Evolutionary conservation across 2,113 vertebrate species (phyloP).

Genomic region (Trematomus loennbergii): DNA sequence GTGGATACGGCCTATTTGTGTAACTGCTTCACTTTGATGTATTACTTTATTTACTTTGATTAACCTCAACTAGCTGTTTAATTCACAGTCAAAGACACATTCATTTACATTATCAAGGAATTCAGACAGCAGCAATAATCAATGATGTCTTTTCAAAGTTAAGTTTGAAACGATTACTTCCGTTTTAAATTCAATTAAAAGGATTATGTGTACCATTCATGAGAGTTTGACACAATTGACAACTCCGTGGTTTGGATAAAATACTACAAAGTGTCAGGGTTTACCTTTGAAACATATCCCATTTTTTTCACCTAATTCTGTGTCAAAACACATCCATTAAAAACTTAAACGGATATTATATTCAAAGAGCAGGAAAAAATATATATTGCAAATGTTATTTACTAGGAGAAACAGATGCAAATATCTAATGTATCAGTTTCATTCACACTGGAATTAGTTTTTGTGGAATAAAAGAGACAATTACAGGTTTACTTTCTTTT

Average conservation of each 20-base stretch:
- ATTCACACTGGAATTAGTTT: not conserved
- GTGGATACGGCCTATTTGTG: too few species aligned
- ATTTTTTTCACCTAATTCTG: too few species aligned
- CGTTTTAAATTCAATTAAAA: too few species aligned
- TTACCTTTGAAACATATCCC: too few species aligned
- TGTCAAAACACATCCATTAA: too few species aligned
- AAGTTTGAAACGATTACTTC: not conserved
- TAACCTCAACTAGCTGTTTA: not conserved
- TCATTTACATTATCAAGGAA: not conserved
- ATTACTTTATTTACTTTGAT: not conserved
- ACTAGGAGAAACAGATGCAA: not conserved
- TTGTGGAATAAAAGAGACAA: not conserved
- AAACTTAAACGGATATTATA: not conserved
- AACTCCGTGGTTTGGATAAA: not conserved
- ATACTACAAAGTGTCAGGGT: not conserved
- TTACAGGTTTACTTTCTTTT: not conserved
- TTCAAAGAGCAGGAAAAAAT: not conserved
- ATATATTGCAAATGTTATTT: not conserved
- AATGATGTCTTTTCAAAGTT: not conserved
- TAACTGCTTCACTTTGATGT: not conserved
- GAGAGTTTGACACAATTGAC: not conserved
- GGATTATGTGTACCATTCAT: not conserved
- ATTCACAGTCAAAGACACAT: not conserved
- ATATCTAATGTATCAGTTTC: not conserved
- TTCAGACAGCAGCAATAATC: not conserved